A percentile compares a stretch with the other conserved stretches of the same genome.
phyloP scores from a whole-genome alignment of 2,888 invertebrate genomes.

The Cephonodes hylas region DNA sequence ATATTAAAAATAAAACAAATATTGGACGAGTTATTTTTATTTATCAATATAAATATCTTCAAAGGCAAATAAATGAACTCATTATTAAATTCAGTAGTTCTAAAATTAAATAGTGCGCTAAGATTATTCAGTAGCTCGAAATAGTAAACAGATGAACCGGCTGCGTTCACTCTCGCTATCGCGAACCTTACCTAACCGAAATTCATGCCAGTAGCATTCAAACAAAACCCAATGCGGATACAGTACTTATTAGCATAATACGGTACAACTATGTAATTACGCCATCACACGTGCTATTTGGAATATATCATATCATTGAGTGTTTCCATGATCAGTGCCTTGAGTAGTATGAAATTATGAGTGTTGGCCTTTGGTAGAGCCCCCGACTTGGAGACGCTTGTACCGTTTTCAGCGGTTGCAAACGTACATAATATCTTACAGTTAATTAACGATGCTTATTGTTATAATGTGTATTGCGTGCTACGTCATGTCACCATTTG shows the following conservation, averaged over 20 bases:
- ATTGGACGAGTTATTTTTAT: constrained; percentile 23
- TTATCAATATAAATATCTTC: constrained; percentile 9
- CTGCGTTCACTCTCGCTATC: constrained; percentile 32
- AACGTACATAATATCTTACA: constrained; percentile 27
- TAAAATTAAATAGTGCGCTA: constrained; percentile 31
- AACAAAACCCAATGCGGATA: neutral
- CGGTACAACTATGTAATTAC: constrained; percentile 27
- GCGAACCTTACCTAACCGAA: constrained; percentile 49
- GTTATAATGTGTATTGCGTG: constrained; percentile 48
- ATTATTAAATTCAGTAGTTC: constrained; percentile 34
- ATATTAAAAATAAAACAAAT: too few species aligned
- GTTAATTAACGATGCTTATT: constrained; percentile 48
- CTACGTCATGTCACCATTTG: constrained; percentile 41
- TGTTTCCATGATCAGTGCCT: constrained; percentile 63
- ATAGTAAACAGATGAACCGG: constrained; percentile 41
- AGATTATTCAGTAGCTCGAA: constrained; percentile 36
- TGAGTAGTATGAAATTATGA: constrained; percentile 75
- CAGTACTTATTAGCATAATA: neutral
- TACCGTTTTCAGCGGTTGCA: constrained; percentile 50
- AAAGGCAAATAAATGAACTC: neutral
- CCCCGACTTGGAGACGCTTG: constrained; percentile 38
- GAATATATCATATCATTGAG: constrained; percentile 24
- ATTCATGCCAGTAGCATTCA: constrained; percentile 36
- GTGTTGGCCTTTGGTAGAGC: constrained; percentile 53
- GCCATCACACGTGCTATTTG: constrained; percentile 22